phyloP scores from a whole-genome alignment of 1,140 invertebrate species.

The Orius insidiosus region DNA sequence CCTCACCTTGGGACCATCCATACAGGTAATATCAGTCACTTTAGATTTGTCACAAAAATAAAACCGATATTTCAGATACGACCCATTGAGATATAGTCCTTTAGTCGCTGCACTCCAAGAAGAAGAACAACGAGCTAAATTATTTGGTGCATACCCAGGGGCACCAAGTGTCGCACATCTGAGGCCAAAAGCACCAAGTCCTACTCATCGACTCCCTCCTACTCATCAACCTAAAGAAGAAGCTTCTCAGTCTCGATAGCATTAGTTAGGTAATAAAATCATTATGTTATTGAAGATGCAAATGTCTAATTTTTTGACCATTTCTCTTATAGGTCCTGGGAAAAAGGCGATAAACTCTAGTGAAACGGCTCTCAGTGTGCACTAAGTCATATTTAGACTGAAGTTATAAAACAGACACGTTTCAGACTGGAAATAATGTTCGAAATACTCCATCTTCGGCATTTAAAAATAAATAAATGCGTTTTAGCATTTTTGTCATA shows the following conservation, averaged over 20 bases:
- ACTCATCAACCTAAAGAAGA: conserved; percentile 20
- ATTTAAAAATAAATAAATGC: conserved; percentile 11
- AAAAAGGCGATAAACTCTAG: background rate
- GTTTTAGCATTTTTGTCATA: conserved; percentile 8
- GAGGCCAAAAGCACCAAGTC: conserved; percentile 17
- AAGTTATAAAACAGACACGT: background rate
- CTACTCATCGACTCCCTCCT: conserved; percentile 11
- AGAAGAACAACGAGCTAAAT: conserved; percentile 54
- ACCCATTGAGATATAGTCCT: conserved; percentile 21
- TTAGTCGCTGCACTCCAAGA: conserved; percentile 25
- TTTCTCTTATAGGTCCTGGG: background rate
- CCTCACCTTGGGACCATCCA: conserved; percentile 20
- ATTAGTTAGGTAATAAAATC: background rate
- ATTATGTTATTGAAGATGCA: no score
- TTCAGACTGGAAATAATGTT: no score
- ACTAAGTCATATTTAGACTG: conserved; percentile 9
- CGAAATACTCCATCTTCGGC: background rate
- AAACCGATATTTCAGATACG: conserved; percentile 19
- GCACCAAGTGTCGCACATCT: conserved; percentile 24
- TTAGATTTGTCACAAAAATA: background rate
- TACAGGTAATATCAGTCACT: conserved; percentile 7
- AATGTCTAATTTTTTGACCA: no score
- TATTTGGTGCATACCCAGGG: conserved; percentile 43
- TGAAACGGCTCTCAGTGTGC: background rate
- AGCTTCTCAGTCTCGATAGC: conserved; percentile 20